Conservation (phyloP, 2,797 vertebrate genomes). For the Leptoclinus maculatus region DNA sequence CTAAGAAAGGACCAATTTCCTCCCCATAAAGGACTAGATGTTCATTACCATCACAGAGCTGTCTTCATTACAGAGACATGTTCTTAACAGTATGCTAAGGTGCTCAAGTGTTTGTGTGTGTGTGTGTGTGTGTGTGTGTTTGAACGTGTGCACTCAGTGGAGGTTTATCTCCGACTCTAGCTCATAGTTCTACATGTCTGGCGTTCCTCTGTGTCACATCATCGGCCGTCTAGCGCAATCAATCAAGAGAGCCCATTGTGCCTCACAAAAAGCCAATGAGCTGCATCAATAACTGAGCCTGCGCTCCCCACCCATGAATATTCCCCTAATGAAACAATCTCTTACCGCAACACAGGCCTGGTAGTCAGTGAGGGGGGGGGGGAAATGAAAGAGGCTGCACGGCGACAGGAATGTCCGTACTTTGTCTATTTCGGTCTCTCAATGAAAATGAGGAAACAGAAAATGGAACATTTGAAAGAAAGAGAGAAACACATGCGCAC, state of each 20-base stretch:
- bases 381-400: slow-evolving; percentile 4
- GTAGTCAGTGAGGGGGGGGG: slow-evolving; percentile 17
- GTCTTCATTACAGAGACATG: slow-evolving; percentile 69
- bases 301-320: slow-evolving; percentile 67
- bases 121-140: slow-evolving; percentile 4
- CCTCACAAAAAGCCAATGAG: slow-evolving; percentile 74
- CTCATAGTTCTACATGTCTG: slow-evolving; percentile 71
- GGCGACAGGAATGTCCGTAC: slow-evolving; percentile 15
- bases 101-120: background rate
- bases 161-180: slow-evolving; percentile 55
- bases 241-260: slow-evolving; percentile 76
- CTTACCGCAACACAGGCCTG: slow-evolving; percentile 46
- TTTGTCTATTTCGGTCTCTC: slow-evolving; percentile 25
- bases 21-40: slow-evolving; percentile 53
- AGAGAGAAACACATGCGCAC: slow-evolving; percentile 17
- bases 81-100: slow-evolving; percentile 37
- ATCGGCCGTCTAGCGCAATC: slow-evolving; percentile 67
- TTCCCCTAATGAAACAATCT: slow-evolving; percentile 76
- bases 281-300: slow-evolving; percentile 74
- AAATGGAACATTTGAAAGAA: background rate
- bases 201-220: slow-evolving; percentile 72
- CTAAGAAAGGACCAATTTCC: slow-evolving; percentile 57
- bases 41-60: slow-evolving; percentile 69
- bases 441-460: slow-evolving; percentile 14
- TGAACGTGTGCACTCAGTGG: slow-evolving; percentile 16